Base-by-base conservation (phyloP, 1,140 invertebrate species). In the Saccostrea cuccullata region DNA sequence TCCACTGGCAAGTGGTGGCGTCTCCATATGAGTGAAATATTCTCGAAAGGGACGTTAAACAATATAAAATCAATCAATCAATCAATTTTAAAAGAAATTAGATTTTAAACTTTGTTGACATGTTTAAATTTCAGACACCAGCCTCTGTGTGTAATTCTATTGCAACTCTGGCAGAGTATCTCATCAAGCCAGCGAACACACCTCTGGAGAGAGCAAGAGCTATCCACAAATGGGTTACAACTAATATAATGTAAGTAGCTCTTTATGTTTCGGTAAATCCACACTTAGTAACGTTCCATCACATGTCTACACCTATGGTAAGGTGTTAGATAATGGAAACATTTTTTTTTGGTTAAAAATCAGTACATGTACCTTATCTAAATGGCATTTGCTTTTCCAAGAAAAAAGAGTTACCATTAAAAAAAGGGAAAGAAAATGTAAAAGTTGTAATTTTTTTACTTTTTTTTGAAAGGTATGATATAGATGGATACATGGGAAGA, bases 151-250 rank as follows among this genome's bases (percentile, higher is more conserved):
- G 82, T 84, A 55, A 6, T 9, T 84, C 82, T n/a, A 84, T 84
- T 3, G 17, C 40, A 11, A 56, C 40, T 20, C 82, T 84, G 2
- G 47, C 40, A 8, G 40, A 55, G 17, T 84, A 84, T n/a, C 82
- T 84, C 15, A 12, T 84, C n/a, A 84, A 84, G 40, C 47, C 40
- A n/a, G 82, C 82, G 8, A 17, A 20, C 8, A 84, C 40, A 84
- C 40, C 82, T 0, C 6, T 84, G 23, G 47, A 84, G 12, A 84
- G 23, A 84, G 40, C 55, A 12, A 17, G 55, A n/a, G 82, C 82
- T 5, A 84, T 84, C 13, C 47, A 84, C 40, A 84, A 56, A 84
- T 84, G 82, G 82, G 40, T 84, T 5, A 84, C 82, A 20, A 84
- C 82, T n/a, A 84, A 84, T 55, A 84, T 84, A 55, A 23, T 13